Evolutionary conservation across 1,140 invertebrate species (phyloP), one percentile per base, ranked within the genome.

Genomic region (Macrobrachium rosenbergii): DNA sequence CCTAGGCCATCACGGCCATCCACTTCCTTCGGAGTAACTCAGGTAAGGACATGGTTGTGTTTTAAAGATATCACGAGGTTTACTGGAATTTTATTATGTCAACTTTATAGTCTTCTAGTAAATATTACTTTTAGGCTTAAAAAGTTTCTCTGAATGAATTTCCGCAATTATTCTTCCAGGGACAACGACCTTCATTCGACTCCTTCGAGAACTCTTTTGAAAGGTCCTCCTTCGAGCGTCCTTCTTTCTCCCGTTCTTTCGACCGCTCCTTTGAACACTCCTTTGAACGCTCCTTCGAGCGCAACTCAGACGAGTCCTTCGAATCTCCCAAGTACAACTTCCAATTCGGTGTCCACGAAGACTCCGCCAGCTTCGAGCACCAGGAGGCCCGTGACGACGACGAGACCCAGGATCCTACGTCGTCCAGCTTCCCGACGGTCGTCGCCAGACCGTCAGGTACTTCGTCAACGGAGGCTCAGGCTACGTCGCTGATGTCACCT

Each of bases 381-480:
- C 69, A 83, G 59, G 82, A 83, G 14, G 72, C 37, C 45, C 82
- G 82, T 10, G 37, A 76, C 6, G 58, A 76, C n/a, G 69, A 83
- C 59, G 52, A 83, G 69, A 83, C 72, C 16, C 45, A 83, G 82
- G 72, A 7, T 83, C 82, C 45, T 83, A 83, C 82, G 17, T 21
- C 69, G 72, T 83, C 10, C 82, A 75, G 58, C 82, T 83, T 43
- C 72, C 82, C 82, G 82, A 83, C 28, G 82, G 82, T 37, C 82
- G 72, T 75, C 59, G 28, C 5, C 82, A 83, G 69, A 73, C 23
- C 7, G 82, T 83, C 45, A 45, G 69, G 21, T 83, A 83, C 82
- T 60, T 60, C 37, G 82, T 83, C 37, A 59, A 83, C 45, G 82
- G 82, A n/a, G 82, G 73, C 69, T 83, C 82, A 2, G 82, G 72